A percentile compares a stretch with the other conserved stretches of the same genome.
phyloP scores from a whole-genome alignment of 2,797 vertebrate species.

The Anguilla anguilla region DNA sequence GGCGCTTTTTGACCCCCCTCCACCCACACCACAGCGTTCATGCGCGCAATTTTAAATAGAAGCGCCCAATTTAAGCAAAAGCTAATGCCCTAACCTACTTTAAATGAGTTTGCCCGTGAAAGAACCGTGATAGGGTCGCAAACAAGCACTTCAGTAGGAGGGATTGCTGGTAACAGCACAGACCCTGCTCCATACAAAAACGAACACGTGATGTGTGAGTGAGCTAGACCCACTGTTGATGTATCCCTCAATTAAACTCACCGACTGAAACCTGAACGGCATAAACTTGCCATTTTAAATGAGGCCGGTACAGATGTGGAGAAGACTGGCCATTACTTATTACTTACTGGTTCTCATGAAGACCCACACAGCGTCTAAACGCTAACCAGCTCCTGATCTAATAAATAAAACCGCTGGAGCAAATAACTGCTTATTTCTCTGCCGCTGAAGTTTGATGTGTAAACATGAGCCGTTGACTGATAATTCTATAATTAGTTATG shows the following conservation, averaged over 20 bases:
- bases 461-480: not conserved
- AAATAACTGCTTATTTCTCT: not conserved
- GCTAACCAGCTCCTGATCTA: not conserved
- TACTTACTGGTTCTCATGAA: not conserved
- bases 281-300: not conserved
- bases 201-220: not conserved
- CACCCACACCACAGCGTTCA: not conserved
- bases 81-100: not conserved
- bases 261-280: not conserved
- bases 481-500: not conserved
- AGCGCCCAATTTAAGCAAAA: not conserved
- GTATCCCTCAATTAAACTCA: not conserved
- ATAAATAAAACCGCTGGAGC: not conserved
- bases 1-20: constrained; percentile 11
- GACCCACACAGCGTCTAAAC: not conserved
- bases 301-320: not conserved
- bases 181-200: not conserved
- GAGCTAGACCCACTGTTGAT: not conserved
- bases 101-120: constrained; percentile 6
- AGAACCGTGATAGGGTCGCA: not conserved
- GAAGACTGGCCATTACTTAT: not conserved
- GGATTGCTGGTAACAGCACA: not conserved
- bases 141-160: not conserved
- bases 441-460: not conserved
- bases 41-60: constrained; percentile 4